Percentiles rank a stretch among this genome's conserved stretches.
Conservation (phyloP, 2,888 invertebrate species). For the Melieria picta region DNA sequence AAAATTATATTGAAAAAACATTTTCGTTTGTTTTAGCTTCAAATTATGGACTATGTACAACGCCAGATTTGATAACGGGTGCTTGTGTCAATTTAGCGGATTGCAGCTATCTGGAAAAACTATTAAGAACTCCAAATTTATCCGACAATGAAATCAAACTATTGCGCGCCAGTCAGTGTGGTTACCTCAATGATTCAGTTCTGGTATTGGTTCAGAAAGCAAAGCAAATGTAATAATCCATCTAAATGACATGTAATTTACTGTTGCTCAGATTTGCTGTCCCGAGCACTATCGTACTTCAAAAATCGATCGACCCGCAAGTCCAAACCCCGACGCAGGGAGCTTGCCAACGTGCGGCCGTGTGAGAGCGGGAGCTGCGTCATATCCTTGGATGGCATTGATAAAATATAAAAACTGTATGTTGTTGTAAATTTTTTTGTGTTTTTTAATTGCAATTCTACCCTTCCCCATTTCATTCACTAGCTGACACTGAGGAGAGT, state of each 20-base stretch:
- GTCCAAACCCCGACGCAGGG: neutral
- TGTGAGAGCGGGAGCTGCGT: slow-evolving; percentile 37
- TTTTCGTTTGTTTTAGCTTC: neutral
- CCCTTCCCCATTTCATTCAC: slow-evolving; percentile 25
- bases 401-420: slow-evolving; percentile 43
- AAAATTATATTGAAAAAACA: too few species aligned
- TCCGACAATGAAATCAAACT: slow-evolving; percentile 53
- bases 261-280: slow-evolving; percentile 19
- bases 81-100: slow-evolving; percentile 50
- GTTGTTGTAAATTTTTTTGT: neutral
- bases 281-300: slow-evolving; percentile 3
- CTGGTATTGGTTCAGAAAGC: slow-evolving; percentile 38
- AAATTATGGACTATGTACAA: slow-evolving; percentile 51
- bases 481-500: slow-evolving; percentile 70
- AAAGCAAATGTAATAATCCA: neutral
- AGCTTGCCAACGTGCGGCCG: slow-evolving; percentile 39
- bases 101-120: slow-evolving; percentile 49
- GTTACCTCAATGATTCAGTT: slow-evolving; percentile 68
- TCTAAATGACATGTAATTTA: neutral
- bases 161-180: slow-evolving; percentile 74
- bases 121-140: slow-evolving; percentile 44
- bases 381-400: slow-evolving; percentile 43
- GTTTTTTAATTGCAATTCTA: neutral
- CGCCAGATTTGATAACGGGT: slow-evolving; percentile 50
- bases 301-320: neutral